A percentile compares a stretch with the other conserved stretches of the same genome.
phyloP scores from a whole-genome alignment of 2,797 vertebrate species.

The Valencia hispanica region DNA sequence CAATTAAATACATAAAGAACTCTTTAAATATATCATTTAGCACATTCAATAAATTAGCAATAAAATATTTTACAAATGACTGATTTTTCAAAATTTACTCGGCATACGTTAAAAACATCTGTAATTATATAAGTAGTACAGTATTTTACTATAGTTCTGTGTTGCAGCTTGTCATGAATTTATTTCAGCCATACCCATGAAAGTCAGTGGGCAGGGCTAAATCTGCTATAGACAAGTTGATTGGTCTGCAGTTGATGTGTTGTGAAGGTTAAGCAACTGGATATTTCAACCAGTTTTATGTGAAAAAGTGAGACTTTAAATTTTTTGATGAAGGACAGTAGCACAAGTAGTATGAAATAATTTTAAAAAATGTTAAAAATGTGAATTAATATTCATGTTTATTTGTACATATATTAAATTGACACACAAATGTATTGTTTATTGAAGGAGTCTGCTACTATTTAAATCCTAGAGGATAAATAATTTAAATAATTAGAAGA shows the following conservation, averaged over 20 bases:
- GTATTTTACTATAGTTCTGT: not conserved
- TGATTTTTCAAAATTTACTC: not conserved
- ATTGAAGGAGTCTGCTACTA: not conserved
- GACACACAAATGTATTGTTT: not conserved
- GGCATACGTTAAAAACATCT: not conserved
- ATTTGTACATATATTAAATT: not conserved
- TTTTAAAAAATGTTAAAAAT: slow-evolving; percentile 8
- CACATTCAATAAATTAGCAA: not conserved
- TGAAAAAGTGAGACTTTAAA: not conserved
- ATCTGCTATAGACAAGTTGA: not conserved
- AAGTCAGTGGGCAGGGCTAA: not conserved
- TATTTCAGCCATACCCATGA: too few relatives aligned
- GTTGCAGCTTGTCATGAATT: not conserved
- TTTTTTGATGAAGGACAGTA: not conserved
- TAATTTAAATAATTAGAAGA: not conserved
- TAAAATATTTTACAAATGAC: not conserved
- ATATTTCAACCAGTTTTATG: not conserved
- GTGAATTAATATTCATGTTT: fast-evolving
- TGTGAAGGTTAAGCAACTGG: too few relatives aligned
- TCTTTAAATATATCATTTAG: too few relatives aligned
- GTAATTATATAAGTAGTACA: too few relatives aligned
- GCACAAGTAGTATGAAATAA: not conserved
- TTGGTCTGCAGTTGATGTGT: not conserved
- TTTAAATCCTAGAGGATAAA: not conserved
- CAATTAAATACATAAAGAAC: not conserved